A percentile compares a stretch with the other conserved stretches of the same genome.
Evolutionary conservation across 2,888 invertebrate species (phyloP).

Genomic region (Cosmia trapezina): DNA sequence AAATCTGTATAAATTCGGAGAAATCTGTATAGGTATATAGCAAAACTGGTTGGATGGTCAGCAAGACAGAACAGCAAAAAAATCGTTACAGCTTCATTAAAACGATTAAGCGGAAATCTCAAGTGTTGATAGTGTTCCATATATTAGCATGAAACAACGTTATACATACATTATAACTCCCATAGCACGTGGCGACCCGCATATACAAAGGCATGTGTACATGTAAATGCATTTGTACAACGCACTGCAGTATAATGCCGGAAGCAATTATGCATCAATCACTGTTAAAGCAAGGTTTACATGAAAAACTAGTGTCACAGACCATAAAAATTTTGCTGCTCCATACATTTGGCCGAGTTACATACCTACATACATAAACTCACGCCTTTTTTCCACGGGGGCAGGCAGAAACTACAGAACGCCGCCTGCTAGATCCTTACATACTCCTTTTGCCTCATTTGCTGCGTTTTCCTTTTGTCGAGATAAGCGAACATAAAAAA

Average conservation of each 20-base stretch:
- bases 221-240: conserved; percentile 12
- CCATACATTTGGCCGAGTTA: background rate
- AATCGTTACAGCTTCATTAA: conserved; percentile 20
- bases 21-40: too few species aligned
- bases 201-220: background rate
- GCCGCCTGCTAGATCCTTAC: background rate
- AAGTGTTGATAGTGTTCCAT: conserved; percentile 1
- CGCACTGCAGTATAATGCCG: conserved; percentile 26
- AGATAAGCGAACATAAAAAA: too few species aligned
- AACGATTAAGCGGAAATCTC: background rate
- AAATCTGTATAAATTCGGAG: too few species aligned
- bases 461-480: too few species aligned
- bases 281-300: conserved; percentile 17
- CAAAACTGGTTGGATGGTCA: too few species aligned
- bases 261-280: conserved; percentile 42
- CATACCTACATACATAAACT: background rate
- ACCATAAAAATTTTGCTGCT: background rate
- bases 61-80: background rate
- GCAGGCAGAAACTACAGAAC: background rate
- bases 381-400: background rate
- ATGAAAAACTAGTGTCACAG: conserved; percentile 1
- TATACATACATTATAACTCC: conserved; percentile 12
- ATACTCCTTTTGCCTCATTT: too few species aligned
- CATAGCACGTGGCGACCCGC: conserved; percentile 31
- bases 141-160: conserved; percentile 16